phyloP scores from a whole-genome alignment of 2,113 vertebrate species.

The Festucalex cinctus region DNA sequence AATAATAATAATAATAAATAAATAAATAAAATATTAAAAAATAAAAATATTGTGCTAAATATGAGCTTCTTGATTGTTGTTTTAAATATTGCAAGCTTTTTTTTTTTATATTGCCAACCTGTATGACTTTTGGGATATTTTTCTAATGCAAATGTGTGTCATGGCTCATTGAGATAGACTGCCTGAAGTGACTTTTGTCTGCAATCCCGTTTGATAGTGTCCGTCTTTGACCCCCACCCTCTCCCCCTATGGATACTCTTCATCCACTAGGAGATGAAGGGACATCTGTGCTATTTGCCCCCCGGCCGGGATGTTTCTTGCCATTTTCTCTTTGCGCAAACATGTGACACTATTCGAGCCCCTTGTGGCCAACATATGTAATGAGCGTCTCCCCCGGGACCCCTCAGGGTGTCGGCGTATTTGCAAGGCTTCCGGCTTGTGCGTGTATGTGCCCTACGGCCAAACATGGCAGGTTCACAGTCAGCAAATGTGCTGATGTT shows the following conservation, averaged over 20 bases:
- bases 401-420: slow-evolving; percentile 53
- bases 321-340: slow-evolving; percentile 59
- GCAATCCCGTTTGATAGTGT: too few species aligned
- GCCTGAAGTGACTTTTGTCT: slow-evolving; percentile 11
- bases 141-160: too few species aligned
- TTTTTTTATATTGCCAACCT: too few species aligned
- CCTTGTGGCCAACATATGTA: slow-evolving; percentile 53
- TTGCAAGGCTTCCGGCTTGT: slow-evolving; percentile 64
- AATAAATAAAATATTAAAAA: too few species aligned
- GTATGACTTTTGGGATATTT: too few species aligned
- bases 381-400: slow-evolving; percentile 44
- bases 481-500: slow-evolving; percentile 36
- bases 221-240: too few species aligned
- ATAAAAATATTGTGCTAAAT: too few species aligned
- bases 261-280: slow-evolving; percentile 44
- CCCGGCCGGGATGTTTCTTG: slow-evolving; percentile 53
- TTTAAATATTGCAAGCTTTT: too few species aligned
- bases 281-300: slow-evolving; percentile 60
- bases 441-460: slow-evolving; percentile 28
- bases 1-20: too few species aligned
- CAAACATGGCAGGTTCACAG: slow-evolving; percentile 52
- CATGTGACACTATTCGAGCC: slow-evolving; percentile 59
- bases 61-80: too few species aligned
- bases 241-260: slow-evolving; percentile 9
- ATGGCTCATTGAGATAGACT: not conserved